Evolutionary conservation across 2,113 vertebrate genomes (phyloP), one percentile per base, ranked within the genome.

Genomic region (Sylvilagus bachmani): DNA sequence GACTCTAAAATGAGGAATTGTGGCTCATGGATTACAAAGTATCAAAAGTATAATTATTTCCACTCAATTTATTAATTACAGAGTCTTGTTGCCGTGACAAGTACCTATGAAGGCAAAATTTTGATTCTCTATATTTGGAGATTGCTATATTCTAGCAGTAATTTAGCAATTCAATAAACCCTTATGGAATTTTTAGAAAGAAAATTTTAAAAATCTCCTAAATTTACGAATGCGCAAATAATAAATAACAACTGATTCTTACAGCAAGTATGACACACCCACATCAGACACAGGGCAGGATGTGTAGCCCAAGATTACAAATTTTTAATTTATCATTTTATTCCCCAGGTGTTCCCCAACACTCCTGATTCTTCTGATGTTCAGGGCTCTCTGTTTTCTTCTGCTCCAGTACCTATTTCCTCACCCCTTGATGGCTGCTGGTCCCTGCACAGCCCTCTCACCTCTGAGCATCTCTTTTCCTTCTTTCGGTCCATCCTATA

Each of bases 91-190:
- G 33, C 19, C 29, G 61, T 66, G 53, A 31, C 25, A n/a, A 90
- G 31, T 11, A 71, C 4, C 66, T 64, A 64, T 21, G 10, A 91
- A 64, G n/a, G 2, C 6, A 75, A 62, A n/a, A 64, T 49, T 33
- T 58, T 44, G 5, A 62, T 84, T 75, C 12, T 2, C 6, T 88
- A 16, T 53, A 79, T 62, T 61, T 69, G 27, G 14, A 7, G 36
- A 64, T 51, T 69, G 29, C 5, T 5, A 25, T 49, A 67, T 49
- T 38, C 6, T 5, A 16, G 16, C 21, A 73, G 8, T 38, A 79
- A 91, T 49, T 67, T 69, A 86, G 31, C 6, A 89, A 80, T 69
- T 92, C 36, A 82, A 78, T 36, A 82, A 83, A 86, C 36, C 9
- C 3, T 89, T 71, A 14, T 29, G 6, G 36, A 81, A 25, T 33